Evolutionary conservation across 1,140 invertebrate genomes (phyloP), one percentile per base, ranked within the genome.

Genomic region (Sminthurides bifidus): DNA sequence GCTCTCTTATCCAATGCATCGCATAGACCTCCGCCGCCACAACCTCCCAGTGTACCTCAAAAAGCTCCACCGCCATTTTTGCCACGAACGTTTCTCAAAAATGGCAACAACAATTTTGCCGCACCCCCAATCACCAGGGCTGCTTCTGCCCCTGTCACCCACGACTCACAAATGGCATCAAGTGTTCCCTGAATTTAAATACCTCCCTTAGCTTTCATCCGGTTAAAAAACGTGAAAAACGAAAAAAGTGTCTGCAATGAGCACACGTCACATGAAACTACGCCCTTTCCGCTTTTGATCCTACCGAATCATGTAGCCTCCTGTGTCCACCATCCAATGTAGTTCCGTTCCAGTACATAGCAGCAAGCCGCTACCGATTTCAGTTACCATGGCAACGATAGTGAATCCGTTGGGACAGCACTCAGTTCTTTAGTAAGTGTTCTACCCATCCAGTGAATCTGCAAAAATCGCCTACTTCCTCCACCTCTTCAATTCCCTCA

Each of bases 101-200:
- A 63, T 45, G 64, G 64, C 17, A 64, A 61, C 48, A 63, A 63
- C 45, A 60, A 58, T 50, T 27, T 37, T n/a, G n/a, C n/a, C n/a
- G n/a, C n/a, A n/a, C n/a, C n/a, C n/a, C n/a, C n/a, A n/a, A n/a
- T n/a, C n/a, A n/a, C n/a, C 31, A 31, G 41, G 8, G 27, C 30
- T 58, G 38, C 50, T 26, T 10, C 51, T 10, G 44, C 43, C n/a
- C 29, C 43, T 19, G 46, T 45, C 2, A 27, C 21, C 19, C 33
- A 41, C 8, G 6, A 24, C 27, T 29, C 41, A 6, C n/a, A 41
- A 2, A 27, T 33, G 14, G 53, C 44, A 5, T 21, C 43, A 14
- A 55, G 43, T 48, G 53, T 29, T 45, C 44, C 44, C 2, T 55
- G 31, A 40, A 29, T 21, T 15, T 10, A n/a, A 10, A 8, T 44